A percentile compares a stretch with the other conserved stretches of the same genome.
Evolutionary conservation across 2,888 invertebrate species (phyloP).

Genomic region (Agrotis puta): DNA sequence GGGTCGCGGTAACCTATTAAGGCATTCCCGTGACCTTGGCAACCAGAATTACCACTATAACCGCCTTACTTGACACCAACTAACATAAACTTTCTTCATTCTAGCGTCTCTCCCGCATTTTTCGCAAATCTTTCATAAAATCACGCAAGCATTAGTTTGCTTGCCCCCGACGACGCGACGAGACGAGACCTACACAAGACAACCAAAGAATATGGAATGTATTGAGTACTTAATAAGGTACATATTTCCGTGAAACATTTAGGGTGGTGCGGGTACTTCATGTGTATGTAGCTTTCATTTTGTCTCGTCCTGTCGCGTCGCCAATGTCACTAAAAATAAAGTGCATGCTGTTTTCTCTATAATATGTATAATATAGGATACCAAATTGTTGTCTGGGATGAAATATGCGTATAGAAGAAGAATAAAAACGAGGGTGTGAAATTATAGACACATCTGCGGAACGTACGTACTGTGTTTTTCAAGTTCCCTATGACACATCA

Average conservation of each 20-base stretch:
- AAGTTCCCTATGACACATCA: too few relatives aligned
- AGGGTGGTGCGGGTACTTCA: slow-evolving; percentile 32
- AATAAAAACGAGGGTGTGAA: not conserved
- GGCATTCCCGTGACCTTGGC: too few relatives aligned
- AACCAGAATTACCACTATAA: not conserved
- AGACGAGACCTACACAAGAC: slow-evolving; percentile 52
- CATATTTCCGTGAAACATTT: slow-evolving; percentile 42
- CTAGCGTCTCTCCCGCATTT: slow-evolving; percentile 45
- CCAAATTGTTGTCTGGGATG: not conserved
- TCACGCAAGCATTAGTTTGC: slow-evolving; percentile 46
- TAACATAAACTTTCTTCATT: slow-evolving; percentile 36
- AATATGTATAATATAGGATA: not conserved
- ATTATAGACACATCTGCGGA: too few relatives aligned
- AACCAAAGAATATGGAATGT: slow-evolving; percentile 42
- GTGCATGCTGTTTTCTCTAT: slow-evolving; percentile 24
- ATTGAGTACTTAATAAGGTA: slow-evolving; percentile 46
- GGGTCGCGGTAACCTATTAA: too few relatives aligned
- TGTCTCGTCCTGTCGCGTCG: slow-evolving; percentile 33
- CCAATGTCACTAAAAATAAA: slow-evolving; percentile 26
- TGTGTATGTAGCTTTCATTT: slow-evolving; percentile 36
- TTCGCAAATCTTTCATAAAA: slow-evolving; percentile 34
- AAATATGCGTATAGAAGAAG: not conserved
- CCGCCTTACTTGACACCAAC: slow-evolving; percentile 6
- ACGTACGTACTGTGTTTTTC: too few relatives aligned
- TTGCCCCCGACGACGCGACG: slow-evolving; percentile 41